phyloP scores from a whole-genome alignment of 1,140 invertebrate genomes.

The Zaprionus camerounensis region DNA sequence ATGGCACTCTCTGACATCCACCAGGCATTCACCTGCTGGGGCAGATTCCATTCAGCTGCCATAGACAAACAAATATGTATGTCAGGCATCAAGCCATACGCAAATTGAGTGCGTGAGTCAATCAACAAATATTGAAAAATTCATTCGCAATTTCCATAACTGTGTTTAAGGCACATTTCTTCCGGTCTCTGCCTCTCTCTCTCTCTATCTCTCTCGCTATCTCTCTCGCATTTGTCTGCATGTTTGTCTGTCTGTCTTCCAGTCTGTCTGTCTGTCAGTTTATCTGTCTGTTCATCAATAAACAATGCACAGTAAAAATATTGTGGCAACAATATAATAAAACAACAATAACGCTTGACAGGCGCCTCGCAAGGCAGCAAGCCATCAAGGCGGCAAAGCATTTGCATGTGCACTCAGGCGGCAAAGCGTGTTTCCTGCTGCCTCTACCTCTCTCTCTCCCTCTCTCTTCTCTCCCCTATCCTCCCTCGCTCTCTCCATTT shows the following conservation, averaged over 20 bases:
- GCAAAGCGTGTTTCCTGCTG: not conserved
- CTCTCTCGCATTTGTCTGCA: conserved; percentile 9
- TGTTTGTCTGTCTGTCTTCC: not conserved
- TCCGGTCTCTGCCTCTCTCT: conserved; percentile 9
- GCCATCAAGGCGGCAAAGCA: conserved; percentile 27
- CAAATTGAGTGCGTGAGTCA: not conserved
- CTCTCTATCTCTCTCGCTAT: conserved; percentile 10
- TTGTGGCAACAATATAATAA: conserved; percentile 58
- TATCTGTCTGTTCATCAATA: conserved; percentile 46
- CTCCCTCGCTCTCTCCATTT: not conserved
- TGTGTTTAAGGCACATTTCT: conserved; percentile 5
- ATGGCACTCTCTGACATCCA: not conserved
- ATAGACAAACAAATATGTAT: not conserved
- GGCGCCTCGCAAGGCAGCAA: conserved; percentile 30
- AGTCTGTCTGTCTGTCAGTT: conserved; percentile 19
- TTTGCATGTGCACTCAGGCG: conserved; percentile 45
- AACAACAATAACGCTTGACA: conserved; percentile 65
- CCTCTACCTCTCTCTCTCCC: not conserved
- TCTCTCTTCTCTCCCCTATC: not conserved
- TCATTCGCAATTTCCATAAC: conserved; percentile 18
- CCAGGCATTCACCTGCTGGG: not conserved
- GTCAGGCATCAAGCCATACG: not conserved
- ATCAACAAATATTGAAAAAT: conserved; percentile 8
- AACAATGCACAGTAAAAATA: conserved; percentile 60
- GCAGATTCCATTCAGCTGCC: not conserved